Evolutionary conservation across 2,888 invertebrate genomes (phyloP).

Genomic region (Acrobasis consociella): DNA sequence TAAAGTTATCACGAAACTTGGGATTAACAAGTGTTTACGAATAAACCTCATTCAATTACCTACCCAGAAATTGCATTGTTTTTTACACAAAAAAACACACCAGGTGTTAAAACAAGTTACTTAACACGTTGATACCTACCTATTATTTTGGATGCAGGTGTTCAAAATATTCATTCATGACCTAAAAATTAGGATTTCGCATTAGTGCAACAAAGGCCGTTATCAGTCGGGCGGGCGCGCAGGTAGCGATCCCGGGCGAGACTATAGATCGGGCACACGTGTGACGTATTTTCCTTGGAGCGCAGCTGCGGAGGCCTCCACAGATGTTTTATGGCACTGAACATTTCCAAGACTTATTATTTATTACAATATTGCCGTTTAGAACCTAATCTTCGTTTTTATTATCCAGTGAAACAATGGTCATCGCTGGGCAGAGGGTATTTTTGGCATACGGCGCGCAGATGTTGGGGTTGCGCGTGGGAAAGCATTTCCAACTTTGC

Average conservation of each 20-base stretch:
- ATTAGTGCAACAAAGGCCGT: conserved; percentile 41
- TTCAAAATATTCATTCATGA: conserved; percentile 42
- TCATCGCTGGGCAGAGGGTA: conserved; percentile 64
- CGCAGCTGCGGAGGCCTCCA: conserved; percentile 75
- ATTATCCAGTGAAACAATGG: conserved; percentile 78
- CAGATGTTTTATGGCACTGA: conserved; percentile 81
- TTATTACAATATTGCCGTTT: conserved; percentile 80
- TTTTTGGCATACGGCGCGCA: conserved; percentile 75
- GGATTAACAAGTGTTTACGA: background rate
- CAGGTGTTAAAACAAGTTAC: conserved; percentile 26
- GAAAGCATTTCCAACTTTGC: conserved; percentile 53
- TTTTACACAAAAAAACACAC: conserved; percentile 24
- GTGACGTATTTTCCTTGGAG: conserved; percentile 76
- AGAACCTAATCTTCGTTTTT: conserved; percentile 79
- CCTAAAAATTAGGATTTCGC: conserved; percentile 28
- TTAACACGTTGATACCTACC: conserved; percentile 34
- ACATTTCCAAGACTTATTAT: conserved; percentile 79
- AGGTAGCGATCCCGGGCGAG: conserved; percentile 37
- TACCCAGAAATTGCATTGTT: background rate
- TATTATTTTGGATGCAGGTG: conserved; percentile 54
- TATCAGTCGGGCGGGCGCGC: conserved; percentile 59
- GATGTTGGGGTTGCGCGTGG: conserved; percentile 69
- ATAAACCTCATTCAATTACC: conserved; percentile 18
- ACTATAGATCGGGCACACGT: conserved; percentile 70
- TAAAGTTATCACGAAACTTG: background rate